phyloP scores from a whole-genome alignment of 2,888 invertebrate species.

The Campaea margaritaria region DNA sequence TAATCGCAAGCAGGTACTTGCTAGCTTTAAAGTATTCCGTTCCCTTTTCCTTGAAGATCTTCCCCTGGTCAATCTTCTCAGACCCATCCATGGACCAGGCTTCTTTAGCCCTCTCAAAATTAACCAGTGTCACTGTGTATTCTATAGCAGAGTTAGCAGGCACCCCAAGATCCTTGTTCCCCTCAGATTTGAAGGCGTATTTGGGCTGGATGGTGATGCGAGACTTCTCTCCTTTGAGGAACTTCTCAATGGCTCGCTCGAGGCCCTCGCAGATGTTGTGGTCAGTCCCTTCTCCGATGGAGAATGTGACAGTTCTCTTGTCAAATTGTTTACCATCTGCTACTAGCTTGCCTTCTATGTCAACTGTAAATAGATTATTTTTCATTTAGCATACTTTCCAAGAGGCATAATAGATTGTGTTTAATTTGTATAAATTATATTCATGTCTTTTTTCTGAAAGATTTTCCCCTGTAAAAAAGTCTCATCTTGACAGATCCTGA shows the following conservation, averaged over 20 bases:
- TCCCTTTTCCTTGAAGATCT: slow-evolving; percentile 95
- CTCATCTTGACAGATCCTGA: too few species aligned
- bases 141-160: slow-evolving; percentile 92
- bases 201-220: slow-evolving; percentile 89
- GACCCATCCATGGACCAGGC: slow-evolving; percentile 91
- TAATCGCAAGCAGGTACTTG: slow-evolving; percentile 91
- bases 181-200: slow-evolving; percentile 91
- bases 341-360: slow-evolving; percentile 83
- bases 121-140: slow-evolving; percentile 92
- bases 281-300: slow-evolving; percentile 93
- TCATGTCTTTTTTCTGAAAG: too few species aligned
- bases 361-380: slow-evolving; percentile 82
- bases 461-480: too few species aligned
- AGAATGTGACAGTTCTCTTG: slow-evolving; percentile 92
- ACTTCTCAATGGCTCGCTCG: slow-evolving; percentile 92
- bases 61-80: slow-evolving; percentile 93
- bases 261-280: slow-evolving; percentile 91
- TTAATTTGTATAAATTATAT: too few species aligned
- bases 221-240: slow-evolving; percentile 92
- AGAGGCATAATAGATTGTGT: too few species aligned
- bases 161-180: slow-evolving; percentile 88
- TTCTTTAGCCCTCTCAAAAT: slow-evolving; percentile 93
- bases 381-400: too few species aligned
- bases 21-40: slow-evolving; percentile 94
- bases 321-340: slow-evolving; percentile 92